phyloP scores from a whole-genome alignment of 2,888 invertebrate species.

The Tricholauxania praeusta region DNA sequence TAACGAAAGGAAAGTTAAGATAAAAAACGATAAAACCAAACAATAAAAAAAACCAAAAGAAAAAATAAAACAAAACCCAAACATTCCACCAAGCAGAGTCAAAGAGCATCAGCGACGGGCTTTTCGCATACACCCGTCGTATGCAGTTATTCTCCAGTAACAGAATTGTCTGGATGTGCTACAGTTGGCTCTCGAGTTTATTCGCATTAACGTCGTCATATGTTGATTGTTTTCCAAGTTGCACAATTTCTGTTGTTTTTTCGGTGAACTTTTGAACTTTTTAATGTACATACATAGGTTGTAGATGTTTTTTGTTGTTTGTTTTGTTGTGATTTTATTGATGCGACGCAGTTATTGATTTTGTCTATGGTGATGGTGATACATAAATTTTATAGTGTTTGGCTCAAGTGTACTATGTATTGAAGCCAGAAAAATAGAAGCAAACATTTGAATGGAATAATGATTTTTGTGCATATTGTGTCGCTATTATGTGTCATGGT shows the following conservation, averaged over 20 bases:
- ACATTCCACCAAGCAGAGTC: conserved; percentile 20
- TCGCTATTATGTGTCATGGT: conserved; percentile 41
- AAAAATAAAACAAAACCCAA: background rate
- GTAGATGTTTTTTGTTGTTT: background rate
- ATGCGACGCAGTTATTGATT: conserved; percentile 24
- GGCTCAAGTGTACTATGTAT: background rate
- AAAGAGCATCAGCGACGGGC: conserved; percentile 17
- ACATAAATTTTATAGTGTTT: background rate
- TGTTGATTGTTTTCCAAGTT: background rate
- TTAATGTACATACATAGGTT: conserved; percentile 7
- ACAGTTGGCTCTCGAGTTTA: background rate
- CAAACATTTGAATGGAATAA: background rate
- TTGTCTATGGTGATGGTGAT: conserved; percentile 10
- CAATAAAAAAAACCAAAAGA: background rate
- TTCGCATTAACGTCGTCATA: background rate
- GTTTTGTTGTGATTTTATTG: conserved; percentile 14
- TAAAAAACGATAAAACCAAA: conserved; percentile 7
- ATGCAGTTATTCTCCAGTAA: conserved; percentile 42
- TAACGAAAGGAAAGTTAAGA: no score
- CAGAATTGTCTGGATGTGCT: conserved; percentile 39
- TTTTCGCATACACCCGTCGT: conserved; percentile 23
- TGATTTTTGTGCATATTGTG: conserved; percentile 30
- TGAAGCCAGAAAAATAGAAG: background rate
- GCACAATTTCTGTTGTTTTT: background rate
- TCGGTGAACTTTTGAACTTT: conserved; percentile 29